Evolutionary conservation across 2,888 invertebrate species (phyloP).

Genomic region (Diploptera punctata): DNA sequence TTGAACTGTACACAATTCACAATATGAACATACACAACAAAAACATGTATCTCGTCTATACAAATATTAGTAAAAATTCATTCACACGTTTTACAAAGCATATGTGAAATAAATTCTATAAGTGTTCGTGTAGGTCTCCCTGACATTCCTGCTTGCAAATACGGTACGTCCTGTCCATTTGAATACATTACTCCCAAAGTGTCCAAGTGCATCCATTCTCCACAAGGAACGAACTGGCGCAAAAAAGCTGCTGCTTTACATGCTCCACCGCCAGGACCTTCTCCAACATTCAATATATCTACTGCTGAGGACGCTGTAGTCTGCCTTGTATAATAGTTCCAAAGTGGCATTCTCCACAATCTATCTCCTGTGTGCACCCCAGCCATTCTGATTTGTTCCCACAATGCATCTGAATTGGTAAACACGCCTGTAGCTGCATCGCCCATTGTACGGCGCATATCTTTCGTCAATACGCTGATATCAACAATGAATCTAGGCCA

Average conservation of each 20-base stretch:
- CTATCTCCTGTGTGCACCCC: constrained; percentile 69
- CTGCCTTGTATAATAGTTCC: constrained; percentile 65
- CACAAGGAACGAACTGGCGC: constrained; percentile 67
- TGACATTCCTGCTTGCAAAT: constrained; percentile 70
- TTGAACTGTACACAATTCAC: no score
- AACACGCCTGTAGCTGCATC: constrained; percentile 68
- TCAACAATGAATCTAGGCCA: constrained; percentile 66
- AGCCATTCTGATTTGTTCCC: constrained; percentile 61
- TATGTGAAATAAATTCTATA: constrained; percentile 72
- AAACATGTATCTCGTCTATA: no score
- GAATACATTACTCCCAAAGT: constrained; percentile 72
- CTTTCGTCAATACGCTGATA: constrained; percentile 72
- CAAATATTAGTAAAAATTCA: no score
- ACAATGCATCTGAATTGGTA: constrained; percentile 62
- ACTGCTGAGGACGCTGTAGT: constrained; percentile 55
- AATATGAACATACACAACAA: no score
- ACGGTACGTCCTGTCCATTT: constrained; percentile 66
- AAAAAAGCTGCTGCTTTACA: constrained; percentile 79
- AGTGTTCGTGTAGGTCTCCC: constrained; percentile 80
- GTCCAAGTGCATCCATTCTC: no score
- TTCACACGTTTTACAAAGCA: constrained; percentile 51
- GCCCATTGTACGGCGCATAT: constrained; percentile 65
- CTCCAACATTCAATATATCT: constrained; percentile 71
- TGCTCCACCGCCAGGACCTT: constrained; percentile 66
- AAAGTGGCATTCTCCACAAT: constrained; percentile 75